These are phyloP conservation scores for Choloepus hoffmanni DNA, from an alignment of 2,113 vertebrate species.

Conservation along the genomic window DNA sequence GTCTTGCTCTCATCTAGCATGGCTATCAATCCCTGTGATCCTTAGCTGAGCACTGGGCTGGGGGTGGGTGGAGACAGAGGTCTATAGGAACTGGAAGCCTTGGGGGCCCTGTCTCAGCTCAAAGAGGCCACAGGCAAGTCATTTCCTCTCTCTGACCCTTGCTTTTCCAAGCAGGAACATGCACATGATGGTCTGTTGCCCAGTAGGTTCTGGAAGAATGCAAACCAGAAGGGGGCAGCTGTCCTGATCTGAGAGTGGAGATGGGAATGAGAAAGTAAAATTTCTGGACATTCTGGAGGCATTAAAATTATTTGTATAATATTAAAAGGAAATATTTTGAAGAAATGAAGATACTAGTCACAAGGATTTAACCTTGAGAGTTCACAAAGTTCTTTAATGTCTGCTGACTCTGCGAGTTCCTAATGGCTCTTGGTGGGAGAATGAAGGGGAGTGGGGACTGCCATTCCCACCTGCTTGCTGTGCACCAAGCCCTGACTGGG, in stretches of 20 bases:
- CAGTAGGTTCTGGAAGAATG: neutral
- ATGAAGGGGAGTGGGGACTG: too few species aligned
- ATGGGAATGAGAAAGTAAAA: neutral
- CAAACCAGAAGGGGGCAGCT: neutral
- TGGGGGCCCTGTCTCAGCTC: neutral
- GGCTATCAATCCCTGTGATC: neutral
- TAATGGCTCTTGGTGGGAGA: neutral
- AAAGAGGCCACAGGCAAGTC: neutral
- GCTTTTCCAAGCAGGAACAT: neutral
- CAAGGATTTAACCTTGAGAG: neutral
- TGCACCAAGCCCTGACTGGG: neutral
- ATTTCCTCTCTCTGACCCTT: neutral
- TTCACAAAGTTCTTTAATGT: neutral
- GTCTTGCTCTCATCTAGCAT: neutral
- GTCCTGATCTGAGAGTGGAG: neutral
- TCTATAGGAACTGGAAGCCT: neutral
- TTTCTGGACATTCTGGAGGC: neutral
- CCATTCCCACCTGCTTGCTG: neutral
- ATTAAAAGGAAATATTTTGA: neutral
- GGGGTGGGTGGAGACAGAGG: neutral
- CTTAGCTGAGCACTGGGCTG: neutral
- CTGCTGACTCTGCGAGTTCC: neutral
- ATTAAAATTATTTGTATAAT: neutral
- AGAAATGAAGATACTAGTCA: neutral
- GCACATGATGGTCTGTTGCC: neutral